Conservation (phyloP, 1,140 invertebrate genomes). For the Nasonia vitripennis region DNA sequence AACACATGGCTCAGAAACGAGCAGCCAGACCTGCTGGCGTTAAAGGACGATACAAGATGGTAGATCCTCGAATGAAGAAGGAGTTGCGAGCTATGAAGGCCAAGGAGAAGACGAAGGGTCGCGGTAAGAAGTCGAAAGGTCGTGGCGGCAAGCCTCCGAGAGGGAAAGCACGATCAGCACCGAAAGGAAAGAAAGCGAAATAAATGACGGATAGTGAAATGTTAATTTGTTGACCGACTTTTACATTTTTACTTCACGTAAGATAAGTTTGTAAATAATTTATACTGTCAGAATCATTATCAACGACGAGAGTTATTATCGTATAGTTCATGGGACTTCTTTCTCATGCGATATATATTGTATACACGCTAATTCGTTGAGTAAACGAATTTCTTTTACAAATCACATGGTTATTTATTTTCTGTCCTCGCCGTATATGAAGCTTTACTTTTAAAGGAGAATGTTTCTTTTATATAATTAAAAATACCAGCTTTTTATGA, state of each 20-base stretch:
- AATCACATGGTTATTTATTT: background rate
- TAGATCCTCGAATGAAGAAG: conserved; percentile 97
- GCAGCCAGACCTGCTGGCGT: conserved; percentile 88
- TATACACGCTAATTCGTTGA: background rate
- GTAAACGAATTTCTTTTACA: background rate
- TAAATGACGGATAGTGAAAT: conserved; percentile 2
- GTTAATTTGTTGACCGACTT: conserved; percentile 23
- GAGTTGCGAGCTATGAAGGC: conserved; percentile 85
- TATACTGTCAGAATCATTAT: conserved; percentile 9
- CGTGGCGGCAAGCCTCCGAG: conserved; percentile 52
- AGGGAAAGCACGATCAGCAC: conserved; percentile 54
- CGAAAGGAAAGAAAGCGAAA: conserved; percentile 57
- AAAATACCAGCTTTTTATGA: no score
- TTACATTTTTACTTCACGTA: conserved; percentile 37
- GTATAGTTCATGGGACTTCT: conserved; percentile 10
- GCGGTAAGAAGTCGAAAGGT: conserved; percentile 68
- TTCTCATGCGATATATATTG: background rate
- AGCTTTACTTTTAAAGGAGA: no score
- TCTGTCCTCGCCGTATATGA: no score
- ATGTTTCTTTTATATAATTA: no score
- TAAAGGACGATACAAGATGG: conserved; percentile 94
- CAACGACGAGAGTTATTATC: background rate
- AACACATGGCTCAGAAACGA: conserved; percentile 86
- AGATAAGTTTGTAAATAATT: conserved; percentile 49
- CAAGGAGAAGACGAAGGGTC: conserved; percentile 77